Conservation (phyloP, 2,888 invertebrate genomes). For the Catocala fraxini region DNA sequence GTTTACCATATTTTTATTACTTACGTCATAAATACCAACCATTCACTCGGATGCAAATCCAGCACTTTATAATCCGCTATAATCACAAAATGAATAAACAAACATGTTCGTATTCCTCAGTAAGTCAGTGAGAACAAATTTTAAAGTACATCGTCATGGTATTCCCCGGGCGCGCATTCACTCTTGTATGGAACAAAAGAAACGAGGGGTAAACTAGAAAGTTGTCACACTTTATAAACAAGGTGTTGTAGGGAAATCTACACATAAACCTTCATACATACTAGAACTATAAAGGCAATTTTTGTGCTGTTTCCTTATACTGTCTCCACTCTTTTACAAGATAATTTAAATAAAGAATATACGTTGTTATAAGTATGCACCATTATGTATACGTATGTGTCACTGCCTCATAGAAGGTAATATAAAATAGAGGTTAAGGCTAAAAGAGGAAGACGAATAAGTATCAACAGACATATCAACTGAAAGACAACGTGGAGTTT, state of each 20-base stretch:
- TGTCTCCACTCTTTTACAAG: too few relatives aligned
- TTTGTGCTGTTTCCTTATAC: constrained; percentile 1
- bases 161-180: constrained; percentile 50
- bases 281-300: constrained; percentile 1
- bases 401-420: too few relatives aligned
- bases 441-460: too few relatives aligned
- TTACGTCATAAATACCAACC: too few relatives aligned
- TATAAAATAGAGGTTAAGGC: too few relatives aligned
- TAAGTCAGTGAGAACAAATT: constrained; percentile 33
- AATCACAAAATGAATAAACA: constrained; percentile 46
- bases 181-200: constrained; percentile 52
- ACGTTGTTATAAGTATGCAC: too few relatives aligned
- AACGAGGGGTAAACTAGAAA: constrained; percentile 45
- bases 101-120: constrained; percentile 40
- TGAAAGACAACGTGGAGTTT: too few relatives aligned
- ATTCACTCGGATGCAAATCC: constrained; percentile 6
- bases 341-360: neutral
- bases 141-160: constrained; percentile 35
- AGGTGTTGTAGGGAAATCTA: constrained; percentile 38
- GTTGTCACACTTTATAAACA: constrained; percentile 53
- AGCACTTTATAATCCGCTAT: constrained; percentile 20
- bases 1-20: too few relatives aligned
- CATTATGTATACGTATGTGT: too few relatives aligned
- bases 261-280: constrained; percentile 26
- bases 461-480: too few relatives aligned